phyloP scores from a whole-genome alignment of 2,113 vertebrate species.

The Embiotoca jacksoni region DNA sequence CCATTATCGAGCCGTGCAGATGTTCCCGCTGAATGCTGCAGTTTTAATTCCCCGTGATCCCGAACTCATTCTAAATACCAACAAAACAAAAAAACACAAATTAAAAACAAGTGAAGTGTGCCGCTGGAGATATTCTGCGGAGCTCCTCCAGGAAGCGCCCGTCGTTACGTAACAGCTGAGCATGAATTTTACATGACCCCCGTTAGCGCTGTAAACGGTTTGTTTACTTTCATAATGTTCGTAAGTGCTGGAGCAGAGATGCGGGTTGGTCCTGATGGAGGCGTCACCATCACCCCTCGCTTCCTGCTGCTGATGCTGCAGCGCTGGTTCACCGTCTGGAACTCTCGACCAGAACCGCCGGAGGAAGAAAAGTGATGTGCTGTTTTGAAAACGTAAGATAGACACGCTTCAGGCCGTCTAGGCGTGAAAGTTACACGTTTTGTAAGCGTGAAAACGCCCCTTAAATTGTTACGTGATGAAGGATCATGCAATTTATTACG shows the following conservation, averaged over 20 bases:
- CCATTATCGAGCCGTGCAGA: slow-evolving; percentile 55
- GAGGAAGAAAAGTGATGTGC: too few relatives aligned
- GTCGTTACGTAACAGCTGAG: slow-evolving; percentile 56
- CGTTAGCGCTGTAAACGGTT: slow-evolving; percentile 44
- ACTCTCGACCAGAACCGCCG: too few relatives aligned
- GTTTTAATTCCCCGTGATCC: slow-evolving; percentile 47
- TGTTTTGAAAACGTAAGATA: too few relatives aligned
- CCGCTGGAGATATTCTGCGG: slow-evolving; percentile 27
- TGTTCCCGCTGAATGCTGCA: slow-evolving; percentile 43
- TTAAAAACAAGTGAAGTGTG: slow-evolving; percentile 42
- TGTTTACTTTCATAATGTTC: slow-evolving; percentile 60
- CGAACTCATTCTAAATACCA: slow-evolving; percentile 50
- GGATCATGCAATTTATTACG: too few relatives aligned
- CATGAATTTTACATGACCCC: slow-evolving; percentile 61
- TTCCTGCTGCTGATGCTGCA: neutral
- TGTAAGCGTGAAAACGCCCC: too few relatives aligned
- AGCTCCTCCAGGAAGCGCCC: slow-evolving; percentile 18
- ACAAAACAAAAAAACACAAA: slow-evolving; percentile 46
- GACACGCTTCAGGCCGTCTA: too few relatives aligned
- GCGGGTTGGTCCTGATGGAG: slow-evolving; percentile 20
- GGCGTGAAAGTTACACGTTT: too few relatives aligned
- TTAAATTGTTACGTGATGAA: too few relatives aligned
- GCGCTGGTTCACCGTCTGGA: too few relatives aligned
- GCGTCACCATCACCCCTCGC: neutral
- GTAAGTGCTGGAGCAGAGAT: slow-evolving; percentile 44